phyloP scores from a whole-genome alignment of 1,140 invertebrate species.

The Brachystomella parvula region DNA sequence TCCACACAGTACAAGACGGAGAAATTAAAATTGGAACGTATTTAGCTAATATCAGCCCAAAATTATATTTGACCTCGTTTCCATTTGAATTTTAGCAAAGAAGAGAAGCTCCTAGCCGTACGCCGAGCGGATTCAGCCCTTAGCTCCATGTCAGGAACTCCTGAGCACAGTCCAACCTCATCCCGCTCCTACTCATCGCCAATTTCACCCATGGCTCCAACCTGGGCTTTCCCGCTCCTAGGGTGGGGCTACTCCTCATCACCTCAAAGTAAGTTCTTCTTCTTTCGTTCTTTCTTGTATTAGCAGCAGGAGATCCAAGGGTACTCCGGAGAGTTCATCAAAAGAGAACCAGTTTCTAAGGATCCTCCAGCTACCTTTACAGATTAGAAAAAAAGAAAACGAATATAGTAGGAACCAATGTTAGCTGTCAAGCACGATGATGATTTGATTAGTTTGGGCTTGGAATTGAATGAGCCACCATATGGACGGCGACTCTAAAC shows the following conservation, averaged over 20 bases:
- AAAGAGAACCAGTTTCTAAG: neutral
- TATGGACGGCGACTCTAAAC: neutral
- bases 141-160: conserved; percentile 37
- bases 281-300: neutral
- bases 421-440: conserved; percentile 8
- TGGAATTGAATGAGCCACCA: neutral
- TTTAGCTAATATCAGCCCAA: neutral
- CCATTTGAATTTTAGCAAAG: conserved; percentile 29
- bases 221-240: conserved; percentile 37
- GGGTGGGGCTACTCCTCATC: conserved; percentile 37
- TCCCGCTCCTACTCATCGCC: conserved; percentile 38
- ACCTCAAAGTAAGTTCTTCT: conserved; percentile 32
- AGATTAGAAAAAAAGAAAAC: neutral
- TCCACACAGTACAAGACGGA: neutral
- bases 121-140: conserved; percentile 38
- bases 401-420: neutral
- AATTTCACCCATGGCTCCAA: conserved; percentile 38
- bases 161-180: conserved; percentile 38
- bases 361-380: neutral
- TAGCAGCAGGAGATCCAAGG: neutral
- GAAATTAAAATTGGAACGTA: neutral
- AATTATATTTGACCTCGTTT: neutral
- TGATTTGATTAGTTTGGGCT: conserved; percentile 6
- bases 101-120: conserved; percentile 37
- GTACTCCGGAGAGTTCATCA: neutral